These are phyloP conservation scores for Anas platyrhynchos DNA, from an alignment of 2,113 vertebrate genomes.

Conservation along the genomic window DNA sequence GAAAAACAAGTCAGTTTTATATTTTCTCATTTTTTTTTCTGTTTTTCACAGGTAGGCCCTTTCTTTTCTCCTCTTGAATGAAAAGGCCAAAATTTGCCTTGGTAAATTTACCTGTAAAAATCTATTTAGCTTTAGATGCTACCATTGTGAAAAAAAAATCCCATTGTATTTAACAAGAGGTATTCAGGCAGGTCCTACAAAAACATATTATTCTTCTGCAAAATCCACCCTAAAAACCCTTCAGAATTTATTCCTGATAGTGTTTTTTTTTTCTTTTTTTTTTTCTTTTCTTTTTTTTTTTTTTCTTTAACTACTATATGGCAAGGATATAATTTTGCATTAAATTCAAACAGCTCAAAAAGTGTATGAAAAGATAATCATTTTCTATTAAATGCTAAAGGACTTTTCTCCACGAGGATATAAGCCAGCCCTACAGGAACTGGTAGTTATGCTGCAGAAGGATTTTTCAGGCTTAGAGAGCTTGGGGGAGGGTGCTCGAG, in stretches of 20 bases:
- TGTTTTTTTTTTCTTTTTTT: neutral
- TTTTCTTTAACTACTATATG: neutral
- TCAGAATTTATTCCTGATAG: neutral
- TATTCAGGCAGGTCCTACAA: neutral
- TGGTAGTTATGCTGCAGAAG: conserved; percentile 27
- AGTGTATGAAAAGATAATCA: conserved; percentile 7
- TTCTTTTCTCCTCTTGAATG: neutral
- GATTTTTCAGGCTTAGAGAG: conserved; percentile 47
- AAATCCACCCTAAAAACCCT: conserved; percentile 12
- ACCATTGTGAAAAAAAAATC: neutral
- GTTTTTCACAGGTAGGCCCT: neutral
- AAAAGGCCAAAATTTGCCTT: neutral
- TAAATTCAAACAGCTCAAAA: conserved; percentile 14
- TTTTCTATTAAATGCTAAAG: conserved; percentile 31
- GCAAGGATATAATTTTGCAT: neutral
- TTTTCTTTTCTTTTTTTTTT: neutral
- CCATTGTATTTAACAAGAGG: neutral
- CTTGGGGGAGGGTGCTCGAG: conserved; percentile 23
- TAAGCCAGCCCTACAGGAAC: conserved; percentile 21
- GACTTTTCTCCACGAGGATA: conserved; percentile 8
- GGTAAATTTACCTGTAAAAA: neutral
- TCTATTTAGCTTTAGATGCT: neutral
- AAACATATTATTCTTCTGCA: neutral
- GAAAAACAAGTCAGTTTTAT: neutral
- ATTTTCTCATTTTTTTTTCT: neutral